Evolutionary conservation across 2,888 invertebrate species (phyloP), one percentile per base, ranked within the genome.

Genomic region (Gastracanthus pulcherrimus): DNA sequence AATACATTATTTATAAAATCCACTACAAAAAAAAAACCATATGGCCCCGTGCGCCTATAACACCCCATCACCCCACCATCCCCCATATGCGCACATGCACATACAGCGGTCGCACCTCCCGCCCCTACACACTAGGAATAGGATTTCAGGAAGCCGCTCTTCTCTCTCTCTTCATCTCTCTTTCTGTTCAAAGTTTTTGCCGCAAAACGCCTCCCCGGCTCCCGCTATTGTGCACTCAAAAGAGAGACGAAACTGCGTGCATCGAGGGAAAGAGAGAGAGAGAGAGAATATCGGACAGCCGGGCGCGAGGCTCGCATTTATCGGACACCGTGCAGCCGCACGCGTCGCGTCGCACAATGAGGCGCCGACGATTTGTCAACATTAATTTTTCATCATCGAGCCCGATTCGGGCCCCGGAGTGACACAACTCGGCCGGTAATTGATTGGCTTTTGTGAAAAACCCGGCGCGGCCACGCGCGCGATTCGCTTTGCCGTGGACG

Each of bases 71-170:
- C 58, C 23, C 11, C 19, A 29, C 51, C 48, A 19, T 23, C 41
- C 38, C 66, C 16, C n/a, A 11, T 51, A 48, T 31, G 11, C 13
- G 7, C 36, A 23, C 31, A n/a, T n/a, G n/a, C n/a, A n/a, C n/a
- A n/a, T n/a, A n/a, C n/a, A n/a, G n/a, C n/a, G n/a, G n/a, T 69
- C 83, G 81, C 81, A 81, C 84, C 79, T 84, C 78, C 86, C 83
- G 82, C 82, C 78, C 85, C 76, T 82, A n/a, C n/a, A n/a, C n/a
- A n/a, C n/a, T n/a, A 76, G 85, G 87, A 88, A 88, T 89, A 87
- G 84, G 84, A 88, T 89, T 89, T 89, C 87, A 85, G 86, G 85
- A 87, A 87, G 84, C 85, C 60, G 79, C 71, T 75, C 60, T n/a
- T n/a, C n/a, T n/a, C n/a, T n/a, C n/a, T n/a, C 1, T 16, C 16